phyloP scores from a whole-genome alignment of 2,888 invertebrate genomes.

The Taenaris catops region DNA sequence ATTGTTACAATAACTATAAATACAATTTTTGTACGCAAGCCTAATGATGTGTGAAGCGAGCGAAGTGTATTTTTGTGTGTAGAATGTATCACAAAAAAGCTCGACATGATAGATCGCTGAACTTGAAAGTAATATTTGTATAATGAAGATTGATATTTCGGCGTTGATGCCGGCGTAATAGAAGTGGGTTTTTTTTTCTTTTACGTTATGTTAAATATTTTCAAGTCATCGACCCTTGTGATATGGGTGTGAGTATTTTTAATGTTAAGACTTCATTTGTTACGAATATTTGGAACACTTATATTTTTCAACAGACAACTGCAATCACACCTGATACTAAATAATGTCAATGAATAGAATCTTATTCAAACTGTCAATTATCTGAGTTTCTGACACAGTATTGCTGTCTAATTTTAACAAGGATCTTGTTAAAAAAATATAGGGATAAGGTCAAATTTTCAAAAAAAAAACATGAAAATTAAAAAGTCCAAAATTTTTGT shows the following conservation, averaged over 20 bases:
- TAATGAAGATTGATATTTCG: constrained; percentile 31
- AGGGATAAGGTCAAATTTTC: too few relatives aligned
- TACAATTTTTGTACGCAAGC: constrained; percentile 38
- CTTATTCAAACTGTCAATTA: too few relatives aligned
- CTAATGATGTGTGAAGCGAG: constrained; percentile 50
- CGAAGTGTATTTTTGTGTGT: constrained; percentile 19
- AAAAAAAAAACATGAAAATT: too few relatives aligned
- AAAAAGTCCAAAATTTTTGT: too few relatives aligned
- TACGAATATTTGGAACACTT: too few relatives aligned
- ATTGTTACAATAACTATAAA: constrained; percentile 58
- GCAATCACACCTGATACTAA: too few relatives aligned
- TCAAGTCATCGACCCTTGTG: constrained; percentile 1
- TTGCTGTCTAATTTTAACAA: too few relatives aligned
- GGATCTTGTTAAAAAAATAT: too few relatives aligned
- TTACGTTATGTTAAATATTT: neutral
- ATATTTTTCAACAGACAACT: too few relatives aligned
- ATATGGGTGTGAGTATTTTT: constrained; percentile 12
- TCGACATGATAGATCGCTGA: constrained; percentile 33
- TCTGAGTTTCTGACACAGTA: too few relatives aligned
- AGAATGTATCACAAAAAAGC: constrained; percentile 18
- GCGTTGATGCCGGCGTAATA: constrained; percentile 1
- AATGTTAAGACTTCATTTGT: too few relatives aligned
- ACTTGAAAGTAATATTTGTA: constrained; percentile 18
- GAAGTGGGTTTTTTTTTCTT: neutral
- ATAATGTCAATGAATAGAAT: too few relatives aligned